Percentiles rank a stretch among this genome's conserved stretches.
Conservation (phyloP, 2,888 invertebrate genomes). For the Epinotia demarniana region DNA sequence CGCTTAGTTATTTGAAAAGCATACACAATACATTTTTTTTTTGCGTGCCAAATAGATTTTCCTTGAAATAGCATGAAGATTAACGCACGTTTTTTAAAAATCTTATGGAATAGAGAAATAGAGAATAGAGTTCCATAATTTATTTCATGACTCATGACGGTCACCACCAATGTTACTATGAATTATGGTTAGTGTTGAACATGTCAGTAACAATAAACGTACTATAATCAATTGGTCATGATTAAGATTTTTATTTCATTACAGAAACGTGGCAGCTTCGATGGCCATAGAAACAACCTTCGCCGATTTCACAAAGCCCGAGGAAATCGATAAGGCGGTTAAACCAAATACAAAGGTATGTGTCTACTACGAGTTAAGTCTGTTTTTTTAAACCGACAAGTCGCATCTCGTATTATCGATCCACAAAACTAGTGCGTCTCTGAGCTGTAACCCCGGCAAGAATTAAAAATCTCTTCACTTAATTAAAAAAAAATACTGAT, state of each 20-base stretch:
- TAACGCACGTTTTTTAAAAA: too few relatives aligned
- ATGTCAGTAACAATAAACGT: not conserved
- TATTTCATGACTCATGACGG: not conserved
- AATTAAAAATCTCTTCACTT: too few relatives aligned
- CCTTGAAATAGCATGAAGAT: too few relatives aligned
- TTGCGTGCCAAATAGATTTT: too few relatives aligned
- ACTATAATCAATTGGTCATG: conserved; percentile 9
- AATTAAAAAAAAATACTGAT: too few relatives aligned
- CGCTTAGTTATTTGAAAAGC: too few relatives aligned
- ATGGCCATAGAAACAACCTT: conserved; percentile 91
- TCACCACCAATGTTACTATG: not conserved
- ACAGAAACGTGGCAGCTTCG: conserved; percentile 84
- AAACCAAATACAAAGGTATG: conserved; percentile 93
- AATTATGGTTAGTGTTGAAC: not conserved
- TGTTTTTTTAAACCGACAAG: too few relatives aligned
- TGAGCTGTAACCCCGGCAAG: too few relatives aligned
- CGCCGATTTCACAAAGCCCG: conserved; percentile 89
- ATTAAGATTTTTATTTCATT: conserved; percentile 60
- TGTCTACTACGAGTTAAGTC: conserved; percentile 37
- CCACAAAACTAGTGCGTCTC: too few relatives aligned
- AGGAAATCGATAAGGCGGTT: conserved; percentile 88
- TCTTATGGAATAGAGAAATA: too few relatives aligned
- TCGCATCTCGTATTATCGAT: too few relatives aligned
- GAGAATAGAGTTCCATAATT: not conserved
- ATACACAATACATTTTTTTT: too few relatives aligned